Evolutionary conservation across 1,140 invertebrate genomes (phyloP), one percentile per base, ranked within the genome.

Genomic region (Ceratitis capitata): DNA sequence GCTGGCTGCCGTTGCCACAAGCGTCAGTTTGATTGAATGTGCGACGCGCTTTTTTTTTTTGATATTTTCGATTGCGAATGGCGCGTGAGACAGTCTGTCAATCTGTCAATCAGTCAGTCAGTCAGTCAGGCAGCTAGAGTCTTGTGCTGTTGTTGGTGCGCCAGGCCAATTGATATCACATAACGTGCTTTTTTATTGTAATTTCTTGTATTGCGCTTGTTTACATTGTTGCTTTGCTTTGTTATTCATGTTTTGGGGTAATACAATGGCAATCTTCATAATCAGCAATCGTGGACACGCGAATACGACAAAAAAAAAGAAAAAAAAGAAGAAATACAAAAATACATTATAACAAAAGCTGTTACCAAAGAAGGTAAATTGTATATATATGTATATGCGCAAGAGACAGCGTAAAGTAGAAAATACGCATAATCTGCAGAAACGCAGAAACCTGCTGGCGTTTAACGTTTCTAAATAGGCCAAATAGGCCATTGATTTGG

Each of bases 231-330:
- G 16, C 32, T 83, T 53, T 49, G 82, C 26, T 16, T n/a, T n/a
- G n/a, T 16, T 29, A 16, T 29, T 53, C 47, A 83, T 14, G 9
- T 1, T 53, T n/a, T n/a, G n/a, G n/a, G n/a, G 82, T 51, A 83
- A 83, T 83, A 83, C 35, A 83, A 83, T 78, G 69, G 39, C 39
- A 78, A 78, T 69, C 61, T 19, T 35, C 29, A 32, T 35, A 69
- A 69, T 78, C 69, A 6, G 61, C 29, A 69, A 69, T 47, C 69
- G 39, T 42, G n/a, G 42, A 32, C 39, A 47, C 39, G 39, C 42
- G 69, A 78, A 42, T 23, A 14, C 42, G 16, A 26, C 19, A 45
- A 74, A 83, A 19, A 51, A 45, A 32, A 19, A 16, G 29, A 19
- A 53, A 35, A 19, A 83, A 83, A 83, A 23, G 29, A 83, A 47